Conservation (phyloP, 2,797 vertebrate genomes). For the Cyclopterus lumpus region DNA sequence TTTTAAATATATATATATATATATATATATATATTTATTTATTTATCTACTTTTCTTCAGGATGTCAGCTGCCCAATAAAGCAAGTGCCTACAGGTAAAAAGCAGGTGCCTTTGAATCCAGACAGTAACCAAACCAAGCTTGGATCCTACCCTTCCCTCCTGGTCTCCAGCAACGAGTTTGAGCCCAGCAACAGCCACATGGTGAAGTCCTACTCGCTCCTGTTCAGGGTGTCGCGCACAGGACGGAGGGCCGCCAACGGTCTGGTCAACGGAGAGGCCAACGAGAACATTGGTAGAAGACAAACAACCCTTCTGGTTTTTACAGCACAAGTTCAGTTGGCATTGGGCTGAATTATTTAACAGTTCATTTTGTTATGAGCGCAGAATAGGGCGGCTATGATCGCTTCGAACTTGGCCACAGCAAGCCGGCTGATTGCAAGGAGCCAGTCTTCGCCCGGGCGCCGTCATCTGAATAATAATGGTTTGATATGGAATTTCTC, state of each 20-base stretch:
- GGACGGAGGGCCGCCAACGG: conserved; percentile 92
- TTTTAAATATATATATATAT: conserved; percentile 1
- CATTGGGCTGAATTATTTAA: background rate
- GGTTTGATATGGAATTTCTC: background rate
- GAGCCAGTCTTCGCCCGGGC: background rate
- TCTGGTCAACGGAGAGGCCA: conserved; percentile 93
- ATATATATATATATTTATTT: no score
- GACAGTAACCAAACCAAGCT: conserved; percentile 97
- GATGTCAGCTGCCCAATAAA: conserved; percentile 99
- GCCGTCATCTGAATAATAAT: background rate
- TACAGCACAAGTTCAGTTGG: background rate
- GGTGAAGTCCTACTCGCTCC: conserved; percentile 98
- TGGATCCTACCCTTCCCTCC: conserved; percentile 93
- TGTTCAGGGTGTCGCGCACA: conserved; percentile 95
- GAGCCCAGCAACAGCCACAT: conserved; percentile 99
- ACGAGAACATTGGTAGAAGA: conserved; percentile 94
- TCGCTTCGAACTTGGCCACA: background rate
- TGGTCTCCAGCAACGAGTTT: conserved; percentile 99
- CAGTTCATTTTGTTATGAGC: background rate
- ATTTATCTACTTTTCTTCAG: conserved; percentile 78
- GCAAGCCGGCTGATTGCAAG: background rate
- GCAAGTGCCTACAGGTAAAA: conserved; percentile 99
- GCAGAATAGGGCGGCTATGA: background rate
- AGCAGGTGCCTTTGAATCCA: conserved; percentile 99
- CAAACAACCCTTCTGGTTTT: background rate